A percentile compares a stretch with the other conserved stretches of the same genome.
These are phyloP conservation scores for Symphodus melops DNA, from an alignment of 2,113 vertebrate genomes.

Conservation along the genomic window DNA sequence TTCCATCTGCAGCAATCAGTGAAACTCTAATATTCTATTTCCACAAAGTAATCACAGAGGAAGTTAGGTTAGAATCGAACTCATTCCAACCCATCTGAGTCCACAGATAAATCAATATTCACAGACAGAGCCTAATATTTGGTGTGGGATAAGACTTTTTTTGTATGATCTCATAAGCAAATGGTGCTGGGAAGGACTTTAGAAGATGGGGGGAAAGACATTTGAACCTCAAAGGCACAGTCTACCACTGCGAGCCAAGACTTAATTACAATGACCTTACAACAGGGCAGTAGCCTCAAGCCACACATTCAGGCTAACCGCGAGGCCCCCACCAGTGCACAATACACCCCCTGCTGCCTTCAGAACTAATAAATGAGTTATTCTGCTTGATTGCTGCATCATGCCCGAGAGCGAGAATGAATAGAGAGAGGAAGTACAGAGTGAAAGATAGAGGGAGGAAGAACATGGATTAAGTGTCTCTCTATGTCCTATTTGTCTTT, in stretches of 20 bases:
- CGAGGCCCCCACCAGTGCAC: constrained; percentile 41
- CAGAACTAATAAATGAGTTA: constrained; percentile 70
- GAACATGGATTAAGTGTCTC: background rate
- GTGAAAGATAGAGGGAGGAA: background rate
- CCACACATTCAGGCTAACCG: constrained; percentile 56
- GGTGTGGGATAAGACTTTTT: constrained; percentile 66
- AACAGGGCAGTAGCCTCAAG: constrained; percentile 73
- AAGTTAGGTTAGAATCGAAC: constrained; percentile 73
- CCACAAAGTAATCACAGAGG: constrained; percentile 77
- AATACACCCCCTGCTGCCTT: constrained; percentile 68
- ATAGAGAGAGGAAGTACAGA: background rate
- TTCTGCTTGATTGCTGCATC: constrained; percentile 74
- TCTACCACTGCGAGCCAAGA: constrained; percentile 67
- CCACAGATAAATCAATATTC: constrained; percentile 78
- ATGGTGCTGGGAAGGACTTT: constrained; percentile 67
- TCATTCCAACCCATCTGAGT: constrained; percentile 73
- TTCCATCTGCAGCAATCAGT: constrained; percentile 65
- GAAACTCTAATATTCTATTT: constrained; percentile 80
- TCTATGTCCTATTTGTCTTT: too few species aligned
- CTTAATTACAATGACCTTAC: constrained; percentile 83
- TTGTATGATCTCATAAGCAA: constrained; percentile 67
- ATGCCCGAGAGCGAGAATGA: constrained; percentile 37
- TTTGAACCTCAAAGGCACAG: constrained; percentile 80
- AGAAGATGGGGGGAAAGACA: constrained; percentile 70
- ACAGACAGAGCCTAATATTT: constrained; percentile 76